A percentile compares a stretch with the other conserved stretches of the same genome.
Evolutionary conservation across 1,140 invertebrate species (phyloP).

Genomic region (Platyscapa corneri): DNA sequence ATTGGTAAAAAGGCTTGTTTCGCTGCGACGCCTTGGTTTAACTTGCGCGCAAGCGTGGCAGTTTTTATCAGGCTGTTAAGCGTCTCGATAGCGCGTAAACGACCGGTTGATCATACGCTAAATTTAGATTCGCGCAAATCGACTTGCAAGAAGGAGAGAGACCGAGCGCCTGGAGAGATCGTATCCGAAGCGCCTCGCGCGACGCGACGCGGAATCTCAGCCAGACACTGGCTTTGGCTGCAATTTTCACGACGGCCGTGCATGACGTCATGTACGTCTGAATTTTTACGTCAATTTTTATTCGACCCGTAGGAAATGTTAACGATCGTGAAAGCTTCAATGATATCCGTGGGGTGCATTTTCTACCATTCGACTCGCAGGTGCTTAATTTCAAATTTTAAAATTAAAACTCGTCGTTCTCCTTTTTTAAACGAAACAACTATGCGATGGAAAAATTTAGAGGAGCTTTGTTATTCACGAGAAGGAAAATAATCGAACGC

Average conservation of each 20-base stretch:
- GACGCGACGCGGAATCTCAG: neutral
- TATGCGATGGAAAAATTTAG: no score
- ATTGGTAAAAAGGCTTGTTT: neutral
- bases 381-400: no score
- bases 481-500: no score
- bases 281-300: neutral
- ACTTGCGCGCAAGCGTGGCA: conserved; percentile 29
- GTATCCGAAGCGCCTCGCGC: neutral
- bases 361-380: no score
- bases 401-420: no score
- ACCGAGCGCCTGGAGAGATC: neutral
- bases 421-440: no score
- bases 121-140: conserved; percentile 56
- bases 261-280: conserved; percentile 11
- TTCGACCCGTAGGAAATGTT: no score
- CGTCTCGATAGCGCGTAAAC: conserved; percentile 58
- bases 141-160: conserved; percentile 17
- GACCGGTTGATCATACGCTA: conserved; percentile 63
- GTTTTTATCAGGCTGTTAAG: conserved; percentile 58
- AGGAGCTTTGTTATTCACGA: no score
- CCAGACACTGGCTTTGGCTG: neutral
- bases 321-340: no score
- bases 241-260: neutral
- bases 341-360: no score
- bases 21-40: conserved; percentile 11